These are phyloP conservation scores for Lepidiolamprologus cunningtoni DNA, from an alignment of 2,113 vertebrate species.

Conservation along the genomic window DNA sequence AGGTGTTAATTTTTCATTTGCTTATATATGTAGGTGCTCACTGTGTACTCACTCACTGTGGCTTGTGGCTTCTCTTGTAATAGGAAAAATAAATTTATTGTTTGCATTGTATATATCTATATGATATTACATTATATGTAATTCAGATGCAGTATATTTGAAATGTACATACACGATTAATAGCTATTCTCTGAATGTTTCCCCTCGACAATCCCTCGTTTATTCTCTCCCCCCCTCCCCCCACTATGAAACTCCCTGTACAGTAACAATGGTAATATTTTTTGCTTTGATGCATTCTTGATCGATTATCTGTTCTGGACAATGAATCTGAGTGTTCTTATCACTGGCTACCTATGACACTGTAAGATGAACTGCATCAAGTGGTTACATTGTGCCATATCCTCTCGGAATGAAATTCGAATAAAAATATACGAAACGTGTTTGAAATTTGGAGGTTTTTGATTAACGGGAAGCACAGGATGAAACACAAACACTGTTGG, in stretches of 20 bases:
- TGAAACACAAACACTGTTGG: background rate
- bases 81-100: slow-evolving; percentile 49
- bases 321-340: slow-evolving; percentile 46
- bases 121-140: slow-evolving; percentile 57
- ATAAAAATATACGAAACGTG: slow-evolving; percentile 62
- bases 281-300: slow-evolving; percentile 52
- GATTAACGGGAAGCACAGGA: background rate
- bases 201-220: background rate
- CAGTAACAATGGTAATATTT: slow-evolving; percentile 54
- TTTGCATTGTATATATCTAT: slow-evolving; percentile 65
- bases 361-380: slow-evolving; percentile 55
- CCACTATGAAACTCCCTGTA: slow-evolving; percentile 41
- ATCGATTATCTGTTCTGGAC: slow-evolving; percentile 46
- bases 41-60: slow-evolving; percentile 61
- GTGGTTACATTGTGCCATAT: slow-evolving; percentile 67
- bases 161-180: slow-evolving; percentile 71
- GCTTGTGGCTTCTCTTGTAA: slow-evolving; percentile 62
- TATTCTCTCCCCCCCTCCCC: background rate
- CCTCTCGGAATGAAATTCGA: slow-evolving; percentile 63
- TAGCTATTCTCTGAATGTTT: slow-evolving; percentile 62
- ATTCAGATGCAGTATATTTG: slow-evolving; percentile 59
- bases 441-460: background rate
- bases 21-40: slow-evolving; percentile 51
- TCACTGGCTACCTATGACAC: slow-evolving; percentile 37
- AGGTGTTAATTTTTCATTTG: slow-evolving; percentile 49